Evolutionary conservation across 2,797 vertebrate species (phyloP).

Genomic region (Tinamus major): DNA sequence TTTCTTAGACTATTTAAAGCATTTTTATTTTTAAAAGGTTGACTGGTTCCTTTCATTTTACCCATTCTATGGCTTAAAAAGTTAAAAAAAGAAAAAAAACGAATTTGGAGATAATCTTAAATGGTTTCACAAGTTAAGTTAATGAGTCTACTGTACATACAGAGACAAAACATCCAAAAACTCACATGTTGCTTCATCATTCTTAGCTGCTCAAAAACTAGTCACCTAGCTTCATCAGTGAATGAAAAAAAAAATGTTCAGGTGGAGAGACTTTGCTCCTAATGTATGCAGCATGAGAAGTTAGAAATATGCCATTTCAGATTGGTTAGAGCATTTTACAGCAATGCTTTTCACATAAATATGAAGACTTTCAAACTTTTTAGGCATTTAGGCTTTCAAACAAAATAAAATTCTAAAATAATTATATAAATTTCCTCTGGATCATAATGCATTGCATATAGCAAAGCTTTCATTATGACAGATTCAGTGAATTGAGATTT

Average conservation of each 20-base stretch:
- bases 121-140: not conserved
- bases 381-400: not conserved
- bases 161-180: not conserved
- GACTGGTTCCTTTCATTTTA: not conserved
- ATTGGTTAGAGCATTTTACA: not conserved
- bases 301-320: not conserved
- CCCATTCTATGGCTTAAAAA: not conserved
- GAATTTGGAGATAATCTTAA: not conserved
- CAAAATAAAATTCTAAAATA: not conserved
- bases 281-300: not conserved
- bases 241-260: not conserved
- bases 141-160: too few relatives aligned
- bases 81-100: not conserved
- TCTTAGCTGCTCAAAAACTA: not conserved
- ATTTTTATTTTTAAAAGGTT: not conserved
- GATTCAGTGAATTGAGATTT: not conserved
- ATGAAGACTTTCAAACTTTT: not conserved
- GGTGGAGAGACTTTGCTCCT: not conserved
- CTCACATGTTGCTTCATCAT: not conserved
- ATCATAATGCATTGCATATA: not conserved
- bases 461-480: not conserved
- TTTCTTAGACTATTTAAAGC: not conserved
- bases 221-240: not conserved
- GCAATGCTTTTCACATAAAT: not conserved
- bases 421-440: not conserved